A percentile compares a stretch with the other conserved stretches of the same genome.
These are phyloP conservation scores for Muntiacus muntjak DNA, from an alignment of 2,113 vertebrate genomes.

Conservation along the genomic window DNA sequence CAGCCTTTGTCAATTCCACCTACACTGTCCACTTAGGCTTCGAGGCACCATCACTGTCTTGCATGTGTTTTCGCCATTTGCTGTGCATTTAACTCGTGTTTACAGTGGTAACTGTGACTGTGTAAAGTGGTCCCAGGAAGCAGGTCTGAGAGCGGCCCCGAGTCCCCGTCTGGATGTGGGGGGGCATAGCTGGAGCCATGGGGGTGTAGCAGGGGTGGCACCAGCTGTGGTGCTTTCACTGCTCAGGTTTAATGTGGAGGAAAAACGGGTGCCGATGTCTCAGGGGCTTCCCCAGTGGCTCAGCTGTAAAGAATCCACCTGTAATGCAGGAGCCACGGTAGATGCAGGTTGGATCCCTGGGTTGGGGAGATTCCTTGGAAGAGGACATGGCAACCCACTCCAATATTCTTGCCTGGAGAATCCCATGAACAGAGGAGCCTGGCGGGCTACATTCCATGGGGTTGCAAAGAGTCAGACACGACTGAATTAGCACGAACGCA, in stretches of 20 bases:
- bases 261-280: background rate
- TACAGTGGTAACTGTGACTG: accelerated
- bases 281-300: background rate
- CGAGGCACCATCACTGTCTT: accelerated
- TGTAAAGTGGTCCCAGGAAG: too few species aligned
- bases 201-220: accelerated
- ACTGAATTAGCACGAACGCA: background rate
- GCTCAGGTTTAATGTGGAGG: accelerated
- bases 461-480: background rate
- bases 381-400: background rate
- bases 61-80: accelerated
- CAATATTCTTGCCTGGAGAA: background rate
- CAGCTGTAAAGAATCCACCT: background rate
- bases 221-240: background rate
- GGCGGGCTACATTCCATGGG: background rate
- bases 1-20: background rate
- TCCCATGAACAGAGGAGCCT: background rate
- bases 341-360: background rate
- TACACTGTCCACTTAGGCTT: background rate
- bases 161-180: accelerated
- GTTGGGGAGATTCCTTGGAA: background rate
- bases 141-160: background rate
- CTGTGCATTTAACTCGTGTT: accelerated
- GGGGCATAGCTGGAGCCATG: accelerated
- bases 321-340: background rate